Base-by-base conservation (phyloP, 2,888 invertebrate genomes). In the Drosophila niveifrons region DNA sequence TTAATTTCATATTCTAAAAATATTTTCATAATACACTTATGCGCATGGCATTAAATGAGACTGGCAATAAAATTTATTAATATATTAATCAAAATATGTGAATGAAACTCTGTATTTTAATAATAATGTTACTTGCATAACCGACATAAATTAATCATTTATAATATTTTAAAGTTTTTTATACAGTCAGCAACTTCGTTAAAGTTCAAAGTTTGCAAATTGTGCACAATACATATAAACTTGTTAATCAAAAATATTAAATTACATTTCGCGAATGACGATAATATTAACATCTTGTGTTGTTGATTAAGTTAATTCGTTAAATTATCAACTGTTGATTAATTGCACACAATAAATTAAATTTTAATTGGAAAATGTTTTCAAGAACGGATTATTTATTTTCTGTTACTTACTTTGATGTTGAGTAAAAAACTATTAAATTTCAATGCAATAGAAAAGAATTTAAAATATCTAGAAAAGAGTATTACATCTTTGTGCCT, bases 1-100 rank as follows among this genome's bases (percentile, higher is more conserved):
- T 82, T 88, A 80, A 74, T 73, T 70, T 65, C 48, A 55, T 63
- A 70, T 75, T 39, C 53, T 46, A 18, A 29, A 48, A 48, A 47
- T 41, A 70, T 39, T 53, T 58, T 44, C 46, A 59, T 43, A 29
- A 39, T 28, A 15, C 17, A 34, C 28, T 48, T 15, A 57, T 47
- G 36, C 28, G n/a, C 41, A 43, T 39, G 43, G 41, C 39, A 59
- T 44, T 53, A 36, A 55, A 36, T 13, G 55, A 13, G 43, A 11
- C 17, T 23, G 18, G 34, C 56, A 47, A 47, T 57, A 46, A 46
- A 36, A 44, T 55, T 46, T n/a, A 9, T 36, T 36, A 36, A 36
- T 56, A 36, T 55, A 55, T 55, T 62, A 62, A 55, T 55, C 36
- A 55, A 10, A 55, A 50, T 10, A 43, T 10, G 11, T 43, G 11